A percentile compares a stretch with the other conserved stretches of the same genome.
These are phyloP conservation scores for Turnix velox DNA, from an alignment of 2,113 vertebrate genomes.

Conservation along the genomic window DNA sequence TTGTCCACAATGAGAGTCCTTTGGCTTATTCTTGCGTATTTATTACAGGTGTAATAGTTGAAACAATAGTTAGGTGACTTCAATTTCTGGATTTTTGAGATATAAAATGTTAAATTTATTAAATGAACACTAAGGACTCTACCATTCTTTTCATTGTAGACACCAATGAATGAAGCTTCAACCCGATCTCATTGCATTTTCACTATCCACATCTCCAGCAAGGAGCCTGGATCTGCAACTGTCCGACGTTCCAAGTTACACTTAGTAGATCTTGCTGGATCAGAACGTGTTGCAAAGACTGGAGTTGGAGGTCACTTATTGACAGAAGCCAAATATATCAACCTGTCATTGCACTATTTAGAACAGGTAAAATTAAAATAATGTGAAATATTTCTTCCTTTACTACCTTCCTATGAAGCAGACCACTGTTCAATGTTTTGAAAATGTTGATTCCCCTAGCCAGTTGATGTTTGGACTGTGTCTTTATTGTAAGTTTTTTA, in stretches of 20 bases:
- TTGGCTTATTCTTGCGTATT: neutral
- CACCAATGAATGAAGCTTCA: conserved; percentile 95
- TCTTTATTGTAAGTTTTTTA: neutral
- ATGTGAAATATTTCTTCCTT: neutral
- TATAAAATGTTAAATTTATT: neutral
- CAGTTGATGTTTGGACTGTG: neutral
- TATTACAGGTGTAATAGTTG: neutral
- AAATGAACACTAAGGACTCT: neutral
- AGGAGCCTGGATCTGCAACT: conserved; percentile 86
- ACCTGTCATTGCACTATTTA: conserved; percentile 91
- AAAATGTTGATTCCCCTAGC: neutral
- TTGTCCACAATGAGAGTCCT: neutral
- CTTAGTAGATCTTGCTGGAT: conserved; percentile 94
- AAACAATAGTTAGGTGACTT: neutral
- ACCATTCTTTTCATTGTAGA: conserved; percentile 70
- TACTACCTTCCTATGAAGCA: neutral
- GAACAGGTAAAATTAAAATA: conserved; percentile 83
- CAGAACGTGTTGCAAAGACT: conserved; percentile 90
- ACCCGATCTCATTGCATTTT: conserved; percentile 97
- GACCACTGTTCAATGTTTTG: neutral
- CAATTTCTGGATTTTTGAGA: neutral
- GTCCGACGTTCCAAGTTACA: conserved; percentile 88
- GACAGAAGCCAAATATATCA: conserved; percentile 97
- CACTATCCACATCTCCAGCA: conserved; percentile 89
- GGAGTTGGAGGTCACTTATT: conserved; percentile 87